Percentiles rank a stretch among this genome's conserved stretches.
These are phyloP conservation scores for Penaeus monodon DNA, from an alignment of 2,888 invertebrate genomes.

Conservation along the genomic window DNA sequence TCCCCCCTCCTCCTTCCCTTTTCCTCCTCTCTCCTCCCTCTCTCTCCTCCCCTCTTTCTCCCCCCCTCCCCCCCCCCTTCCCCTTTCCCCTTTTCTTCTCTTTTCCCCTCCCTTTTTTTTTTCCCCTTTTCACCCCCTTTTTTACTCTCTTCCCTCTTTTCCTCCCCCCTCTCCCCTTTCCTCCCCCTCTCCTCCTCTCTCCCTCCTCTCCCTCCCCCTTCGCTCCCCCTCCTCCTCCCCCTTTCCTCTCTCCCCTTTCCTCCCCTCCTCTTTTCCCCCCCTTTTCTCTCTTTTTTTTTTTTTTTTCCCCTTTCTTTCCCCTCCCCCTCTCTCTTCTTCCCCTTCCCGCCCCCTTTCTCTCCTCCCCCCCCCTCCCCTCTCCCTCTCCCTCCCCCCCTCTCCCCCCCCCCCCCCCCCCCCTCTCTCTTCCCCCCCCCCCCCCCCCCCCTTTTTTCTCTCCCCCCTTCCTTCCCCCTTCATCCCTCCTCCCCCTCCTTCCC, in stretches of 20 bases:
- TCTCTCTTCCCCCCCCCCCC: too few species aligned
- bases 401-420: too few species aligned
- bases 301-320: neutral
- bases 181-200: fast-evolving
- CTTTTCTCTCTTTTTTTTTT: neutral
- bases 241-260: neutral
- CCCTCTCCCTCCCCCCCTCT: too few species aligned
- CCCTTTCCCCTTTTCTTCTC: too few species aligned
- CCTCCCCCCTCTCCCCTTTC: too few species aligned
- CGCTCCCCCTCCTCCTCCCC: neutral
- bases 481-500: neutral
- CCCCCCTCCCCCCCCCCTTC: neutral
- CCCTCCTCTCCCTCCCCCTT: neutral
- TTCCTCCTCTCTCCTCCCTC: too few species aligned
- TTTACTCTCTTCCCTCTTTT: neutral
- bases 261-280: neutral
- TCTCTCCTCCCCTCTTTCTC: neutral
- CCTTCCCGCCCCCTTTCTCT: too few species aligned
- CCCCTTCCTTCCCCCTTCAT: neutral
- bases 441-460: too few species aligned
- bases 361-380: too few species aligned
- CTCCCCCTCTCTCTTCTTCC: neutral
- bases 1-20: neutral
- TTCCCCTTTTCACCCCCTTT: too few species aligned
- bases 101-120: too few species aligned